These are phyloP conservation scores for Gortyna flavago DNA, from an alignment of 2,888 invertebrate genomes.

Conservation along the genomic window DNA sequence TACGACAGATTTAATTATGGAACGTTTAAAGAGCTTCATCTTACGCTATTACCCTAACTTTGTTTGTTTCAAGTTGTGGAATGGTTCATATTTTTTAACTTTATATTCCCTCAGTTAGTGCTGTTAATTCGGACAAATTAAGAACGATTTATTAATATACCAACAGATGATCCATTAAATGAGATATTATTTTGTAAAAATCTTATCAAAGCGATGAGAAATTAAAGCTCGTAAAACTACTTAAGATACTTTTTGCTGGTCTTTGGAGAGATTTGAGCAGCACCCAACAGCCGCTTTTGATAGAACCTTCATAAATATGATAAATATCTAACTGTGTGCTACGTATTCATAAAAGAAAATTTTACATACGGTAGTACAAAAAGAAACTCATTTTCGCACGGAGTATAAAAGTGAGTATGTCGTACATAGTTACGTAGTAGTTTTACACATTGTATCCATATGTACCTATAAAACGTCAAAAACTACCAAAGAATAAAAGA, in stretches of 20 bases:
- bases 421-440: background rate
- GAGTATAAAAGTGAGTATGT: conserved; percentile 28
- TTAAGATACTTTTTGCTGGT: conserved; percentile 65
- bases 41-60: conserved; percentile 81
- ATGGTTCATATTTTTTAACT: conserved; percentile 66
- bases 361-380: conserved; percentile 60
- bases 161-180: conserved; percentile 44
- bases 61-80: conserved; percentile 77
- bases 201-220: conserved; percentile 63
- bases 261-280: conserved; percentile 62
- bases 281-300: conserved; percentile 62
- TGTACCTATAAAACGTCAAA: background rate
- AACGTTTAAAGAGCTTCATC: conserved; percentile 87
- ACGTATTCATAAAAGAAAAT: conserved; percentile 68
- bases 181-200: conserved; percentile 60
- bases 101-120: conserved; percentile 46
- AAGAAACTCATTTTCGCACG: conserved; percentile 51
- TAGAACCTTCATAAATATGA: conserved; percentile 69
- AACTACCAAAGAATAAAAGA: conserved; percentile 23
- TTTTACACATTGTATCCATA: background rate
- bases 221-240: conserved; percentile 66
- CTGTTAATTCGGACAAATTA: conserved; percentile 33
- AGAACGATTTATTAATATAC: conserved; percentile 16
- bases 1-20: conserved; percentile 90
- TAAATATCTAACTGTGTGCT: conserved; percentile 66